These are phyloP conservation scores for Oreohelix idahoensis DNA, from an alignment of 1,140 invertebrate species.

Conservation along the genomic window DNA sequence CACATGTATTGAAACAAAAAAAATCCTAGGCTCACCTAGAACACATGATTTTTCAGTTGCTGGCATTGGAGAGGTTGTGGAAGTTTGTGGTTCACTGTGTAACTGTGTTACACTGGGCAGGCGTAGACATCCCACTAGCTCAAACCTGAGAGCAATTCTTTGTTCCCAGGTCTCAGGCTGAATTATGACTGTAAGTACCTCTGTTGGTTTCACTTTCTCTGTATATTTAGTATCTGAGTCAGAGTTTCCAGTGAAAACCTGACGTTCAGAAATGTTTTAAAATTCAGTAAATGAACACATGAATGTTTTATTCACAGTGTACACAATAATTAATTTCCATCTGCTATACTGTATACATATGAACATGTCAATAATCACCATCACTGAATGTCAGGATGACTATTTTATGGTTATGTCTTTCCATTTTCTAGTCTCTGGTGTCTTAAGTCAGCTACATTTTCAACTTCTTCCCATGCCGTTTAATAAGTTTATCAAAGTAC, in stretches of 20 bases:
- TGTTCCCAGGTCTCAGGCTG: conserved; percentile 29
- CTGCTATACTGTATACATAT: no score
- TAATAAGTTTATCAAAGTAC: no score
- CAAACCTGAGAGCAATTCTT: conserved; percentile 14
- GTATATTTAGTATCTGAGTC: conserved; percentile 12
- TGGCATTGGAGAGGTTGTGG: not conserved
- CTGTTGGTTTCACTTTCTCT: conserved; percentile 6
- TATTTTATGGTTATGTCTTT: no score
- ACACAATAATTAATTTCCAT: no score
- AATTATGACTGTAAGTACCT: conserved; percentile 18
- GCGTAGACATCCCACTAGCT: conserved; percentile 14
- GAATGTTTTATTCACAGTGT: no score
- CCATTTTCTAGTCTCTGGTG: no score
- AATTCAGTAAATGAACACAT: no score
- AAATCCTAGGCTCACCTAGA: not conserved
- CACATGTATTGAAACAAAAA: no score
- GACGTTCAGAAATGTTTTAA: not conserved
- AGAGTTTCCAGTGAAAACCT: conserved; percentile 34
- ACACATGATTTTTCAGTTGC: not conserved
- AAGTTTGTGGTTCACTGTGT: not conserved
- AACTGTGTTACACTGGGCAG: not conserved
- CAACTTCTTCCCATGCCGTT: no score
- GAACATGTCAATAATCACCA: no score
- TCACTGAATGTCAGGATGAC: no score
- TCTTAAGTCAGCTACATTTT: no score